Evolutionary conservation across 2,797 vertebrate genomes (phyloP).

Genomic region (Silurus lanzhouensis): DNA sequence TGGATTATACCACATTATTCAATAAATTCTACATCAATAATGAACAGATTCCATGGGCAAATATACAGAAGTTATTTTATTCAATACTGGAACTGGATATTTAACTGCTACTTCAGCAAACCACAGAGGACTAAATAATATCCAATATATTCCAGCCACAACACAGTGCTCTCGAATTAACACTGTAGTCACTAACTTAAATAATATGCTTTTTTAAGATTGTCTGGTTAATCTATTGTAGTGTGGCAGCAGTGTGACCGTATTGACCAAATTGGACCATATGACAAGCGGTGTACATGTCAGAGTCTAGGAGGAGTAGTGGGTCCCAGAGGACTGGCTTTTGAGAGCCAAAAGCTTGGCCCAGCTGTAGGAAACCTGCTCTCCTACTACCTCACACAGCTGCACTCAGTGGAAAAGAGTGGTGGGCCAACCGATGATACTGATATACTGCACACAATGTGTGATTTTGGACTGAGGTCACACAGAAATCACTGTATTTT

Average conservation of each 20-base stretch:
- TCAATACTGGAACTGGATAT: slow-evolving; percentile 61
- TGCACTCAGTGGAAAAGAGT: slow-evolving; percentile 35
- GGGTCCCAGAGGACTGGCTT: slow-evolving; percentile 53
- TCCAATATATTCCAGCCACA: slow-evolving; percentile 25
- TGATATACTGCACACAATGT: slow-evolving; percentile 43
- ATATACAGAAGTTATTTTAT: slow-evolving; percentile 59
- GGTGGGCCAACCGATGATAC: slow-evolving; percentile 23
- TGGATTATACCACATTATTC: slow-evolving; percentile 58
- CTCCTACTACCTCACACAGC: slow-evolving; percentile 45
- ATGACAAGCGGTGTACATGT: slow-evolving; percentile 63
- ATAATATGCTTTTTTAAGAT: slow-evolving; percentile 44
- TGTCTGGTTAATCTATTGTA: slow-evolving; percentile 58
- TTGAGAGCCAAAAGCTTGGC: slow-evolving; percentile 53
- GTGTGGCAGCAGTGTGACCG: slow-evolving; percentile 55
- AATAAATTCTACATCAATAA: slow-evolving; percentile 60
- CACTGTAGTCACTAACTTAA: slow-evolving; percentile 46
- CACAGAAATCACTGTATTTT: slow-evolving; percentile 42
- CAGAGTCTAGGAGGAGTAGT: slow-evolving; percentile 55
- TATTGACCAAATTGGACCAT: slow-evolving; percentile 65
- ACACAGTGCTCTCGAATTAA: slow-evolving; percentile 29
- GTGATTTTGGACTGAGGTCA: slow-evolving; percentile 42
- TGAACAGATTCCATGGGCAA: slow-evolving; percentile 65
- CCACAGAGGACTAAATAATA: slow-evolving; percentile 48
- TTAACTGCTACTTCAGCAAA: slow-evolving; percentile 61
- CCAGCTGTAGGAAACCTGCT: slow-evolving; percentile 61